phyloP scores from a whole-genome alignment of 2,888 invertebrate species.

The Phortica magna region DNA sequence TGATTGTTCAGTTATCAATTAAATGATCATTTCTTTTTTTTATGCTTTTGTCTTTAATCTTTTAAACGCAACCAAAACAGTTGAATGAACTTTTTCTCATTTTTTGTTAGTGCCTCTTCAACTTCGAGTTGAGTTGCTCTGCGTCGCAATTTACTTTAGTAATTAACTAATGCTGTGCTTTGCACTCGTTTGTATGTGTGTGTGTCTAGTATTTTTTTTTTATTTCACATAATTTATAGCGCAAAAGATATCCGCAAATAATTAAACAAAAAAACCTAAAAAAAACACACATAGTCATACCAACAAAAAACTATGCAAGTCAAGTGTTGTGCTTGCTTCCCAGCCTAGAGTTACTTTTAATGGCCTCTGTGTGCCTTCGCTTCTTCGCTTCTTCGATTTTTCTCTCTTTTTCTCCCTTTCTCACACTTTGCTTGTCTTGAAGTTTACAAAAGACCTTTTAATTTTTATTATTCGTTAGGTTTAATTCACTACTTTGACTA shows the following conservation, averaged over 20 bases:
- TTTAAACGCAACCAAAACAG: not conserved
- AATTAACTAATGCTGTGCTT: not conserved
- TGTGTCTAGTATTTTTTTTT: not conserved
- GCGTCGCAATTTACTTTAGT: not conserved
- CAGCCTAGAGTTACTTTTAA: not conserved
- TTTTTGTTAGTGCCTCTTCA: not conserved
- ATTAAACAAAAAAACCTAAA: not conserved
- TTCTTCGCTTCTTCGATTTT: not conserved
- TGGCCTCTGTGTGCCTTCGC: not conserved
- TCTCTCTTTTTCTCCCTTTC: not conserved
- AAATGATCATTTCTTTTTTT: conserved; percentile 2
- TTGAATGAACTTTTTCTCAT: not conserved
- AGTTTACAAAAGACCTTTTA: conserved; percentile 66
- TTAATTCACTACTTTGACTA: not conserved
- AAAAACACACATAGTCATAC: too few relatives aligned
- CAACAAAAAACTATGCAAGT: not conserved
- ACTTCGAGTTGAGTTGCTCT: not conserved
- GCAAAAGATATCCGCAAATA: not conserved
- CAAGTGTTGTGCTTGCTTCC: conserved; percentile 2
- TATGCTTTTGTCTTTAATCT: not conserved
- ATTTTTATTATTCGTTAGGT: conserved; percentile 48
- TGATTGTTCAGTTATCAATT: not conserved
- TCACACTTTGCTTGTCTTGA: not conserved
- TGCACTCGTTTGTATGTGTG: conserved; percentile 3
- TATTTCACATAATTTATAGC: conserved; percentile 25